Base-by-base conservation (phyloP, 2,113 vertebrate species). In the Leptobrachium ailaonicum region DNA sequence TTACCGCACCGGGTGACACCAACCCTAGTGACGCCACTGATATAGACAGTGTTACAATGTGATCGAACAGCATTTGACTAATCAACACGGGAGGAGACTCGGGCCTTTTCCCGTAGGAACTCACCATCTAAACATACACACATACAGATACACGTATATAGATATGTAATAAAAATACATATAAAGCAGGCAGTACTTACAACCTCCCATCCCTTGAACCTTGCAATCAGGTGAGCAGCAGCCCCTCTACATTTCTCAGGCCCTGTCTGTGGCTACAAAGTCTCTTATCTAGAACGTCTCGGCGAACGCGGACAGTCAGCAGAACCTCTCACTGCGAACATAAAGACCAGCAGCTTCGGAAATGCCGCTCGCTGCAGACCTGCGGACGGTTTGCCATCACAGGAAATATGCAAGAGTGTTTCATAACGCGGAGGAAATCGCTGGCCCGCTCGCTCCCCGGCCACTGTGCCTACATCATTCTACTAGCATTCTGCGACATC, bases 391-490 rank as follows among this genome's bases (percentile, higher is more conserved):
- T 77, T 77, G 66, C 54, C 58, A 69, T 53, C 76, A 62, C 76
- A 77, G 76, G 76, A 77, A 77, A 77, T 41, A 58, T 70, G 76
- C 66, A 47, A 77, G 54, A 62, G 66, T 47, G 62, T 77, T 77
- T 70, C 76, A 71, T 70, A 77, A 77, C 66, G 43, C 14, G 42
- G 42, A 77, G 76, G 76, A 77, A 77, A 58, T 54, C 4, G 53
- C 69, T 9, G 14, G 42, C n/a, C 54, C 10, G 50, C n/a, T 53
- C 47, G 6, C 9, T 45, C 41, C 11, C 60, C 32, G 6, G 45
- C 66, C 66, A 77, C 70, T 77, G 67, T 77, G 41, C 76, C n/a
- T 44, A 41, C 67, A 77, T 54, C 67, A 70, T 70, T 69, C 76
- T 67, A 12, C 50, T 40, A 69, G 56, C 63, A 62, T 56, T 7